phyloP scores from a whole-genome alignment of 2,113 vertebrate genomes.

The Agapornis roseicollis region DNA sequence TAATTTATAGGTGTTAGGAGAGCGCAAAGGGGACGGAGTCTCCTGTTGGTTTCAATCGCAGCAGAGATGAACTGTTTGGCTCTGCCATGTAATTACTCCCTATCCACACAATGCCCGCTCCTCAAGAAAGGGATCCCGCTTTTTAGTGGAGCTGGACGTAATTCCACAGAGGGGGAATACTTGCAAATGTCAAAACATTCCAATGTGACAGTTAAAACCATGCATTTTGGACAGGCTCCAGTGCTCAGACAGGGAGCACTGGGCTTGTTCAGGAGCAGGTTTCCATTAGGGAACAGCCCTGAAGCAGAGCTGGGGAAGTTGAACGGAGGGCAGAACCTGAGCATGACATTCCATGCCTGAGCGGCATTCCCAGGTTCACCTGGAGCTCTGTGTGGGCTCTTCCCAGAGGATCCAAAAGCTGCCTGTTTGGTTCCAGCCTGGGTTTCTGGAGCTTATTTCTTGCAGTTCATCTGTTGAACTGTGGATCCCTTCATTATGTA shows the following conservation, averaged over 20 bases:
- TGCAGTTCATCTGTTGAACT: not conserved
- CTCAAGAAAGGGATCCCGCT: not conserved
- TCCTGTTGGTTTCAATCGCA: rapidly evolving
- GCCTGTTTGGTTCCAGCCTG: not conserved
- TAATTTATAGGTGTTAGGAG: not conserved
- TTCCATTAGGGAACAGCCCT: not conserved
- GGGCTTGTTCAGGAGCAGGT: not conserved
- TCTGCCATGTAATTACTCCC: not conserved
- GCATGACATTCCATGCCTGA: not conserved
- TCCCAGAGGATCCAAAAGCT: not conserved
- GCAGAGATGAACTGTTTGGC: not conserved
- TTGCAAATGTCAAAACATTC: not conserved
- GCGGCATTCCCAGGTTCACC: not conserved
- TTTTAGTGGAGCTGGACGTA: not conserved
- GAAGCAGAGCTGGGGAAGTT: not conserved
- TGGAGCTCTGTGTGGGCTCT: not conserved
- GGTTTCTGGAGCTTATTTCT: not conserved
- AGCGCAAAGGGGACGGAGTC: not conserved
- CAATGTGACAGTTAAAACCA: not conserved
- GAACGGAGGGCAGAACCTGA: not conserved
- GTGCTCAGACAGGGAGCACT: not conserved
- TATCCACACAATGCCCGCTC: not conserved
- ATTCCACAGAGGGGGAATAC: not conserved
- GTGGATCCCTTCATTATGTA: rapidly evolving
- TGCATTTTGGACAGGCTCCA: not conserved